Evolutionary conservation across 2,113 vertebrate genomes (phyloP), one percentile per base, ranked within the genome.

Genomic region (Xyliphius kryptos): DNA sequence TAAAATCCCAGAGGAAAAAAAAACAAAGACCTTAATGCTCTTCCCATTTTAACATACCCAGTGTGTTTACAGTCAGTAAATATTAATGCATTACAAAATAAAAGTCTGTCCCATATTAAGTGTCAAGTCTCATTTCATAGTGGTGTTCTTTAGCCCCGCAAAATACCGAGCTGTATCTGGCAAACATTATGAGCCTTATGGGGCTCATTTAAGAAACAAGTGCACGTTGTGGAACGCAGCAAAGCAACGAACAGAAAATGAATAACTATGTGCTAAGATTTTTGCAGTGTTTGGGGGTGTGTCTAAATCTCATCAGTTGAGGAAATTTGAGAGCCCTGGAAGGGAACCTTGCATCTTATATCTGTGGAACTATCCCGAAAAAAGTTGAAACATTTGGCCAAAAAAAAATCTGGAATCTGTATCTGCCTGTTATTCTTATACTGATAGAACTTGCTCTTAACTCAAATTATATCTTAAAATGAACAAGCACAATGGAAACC

Each of bases 131-230:
- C 6, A 56, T 67, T 17, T 56, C 13, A 52, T 17, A 47, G 26
- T 43, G 38, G 11, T 43, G 32, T 62, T 61, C 32, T 54, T 59
- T 44, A 44, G 46, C 57, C 13, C 60, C 50, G 5, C 40, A 40
- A 52, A 41, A 37, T 51, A 49, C 15, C 53, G 57, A 58, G 51
- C 55, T 56, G 61, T 53, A 37, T 41, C 57, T 56, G 38, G 26
- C 43, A 66, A 54, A 36, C 12, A 60, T 59, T 52, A 40, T 56
- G 48, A 63, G 66, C 44, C 44, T 63, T 61, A 40, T 67, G 63
- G 63, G 70, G 63, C 54, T 72, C 60, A 67, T 62, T 71, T 66
- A 66, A 68, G 41, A 57, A 53, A 54, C 43, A 61, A 61, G 43
- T 47, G 26, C 41, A 49, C 70, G 61, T 9, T 19, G 53, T 48